These are phyloP conservation scores for Halesus radiatus DNA, from an alignment of 1,140 invertebrate species.

Conservation along the genomic window DNA sequence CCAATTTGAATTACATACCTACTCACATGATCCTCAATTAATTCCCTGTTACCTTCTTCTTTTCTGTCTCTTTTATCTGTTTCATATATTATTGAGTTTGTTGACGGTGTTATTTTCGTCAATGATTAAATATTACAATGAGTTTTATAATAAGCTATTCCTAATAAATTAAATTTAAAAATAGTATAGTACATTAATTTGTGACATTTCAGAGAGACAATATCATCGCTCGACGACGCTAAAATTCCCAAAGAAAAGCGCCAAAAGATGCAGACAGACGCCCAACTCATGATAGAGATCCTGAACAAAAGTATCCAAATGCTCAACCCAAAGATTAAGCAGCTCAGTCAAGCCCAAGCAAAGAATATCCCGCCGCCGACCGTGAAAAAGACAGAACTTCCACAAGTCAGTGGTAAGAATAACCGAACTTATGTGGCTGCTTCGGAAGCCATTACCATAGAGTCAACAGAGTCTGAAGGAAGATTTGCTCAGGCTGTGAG, in stretches of 20 bases:
- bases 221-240: constrained; percentile 75
- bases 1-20: no score
- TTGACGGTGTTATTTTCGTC: no score
- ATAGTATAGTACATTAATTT: constrained; percentile 4
- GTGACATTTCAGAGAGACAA: constrained; percentile 69
- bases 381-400: constrained; percentile 61
- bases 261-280: constrained; percentile 76
- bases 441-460: constrained; percentile 72
- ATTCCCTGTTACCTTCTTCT: no score
- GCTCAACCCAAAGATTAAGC: constrained; percentile 60
- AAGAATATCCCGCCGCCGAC: constrained; percentile 61
- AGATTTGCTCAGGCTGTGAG: constrained; percentile 75
- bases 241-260: constrained; percentile 77
- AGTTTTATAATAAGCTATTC: no score
- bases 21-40: no score
- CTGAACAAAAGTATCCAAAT: constrained; percentile 72
- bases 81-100: no score
- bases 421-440: constrained; percentile 72
- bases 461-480: constrained; percentile 64
- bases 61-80: no score
- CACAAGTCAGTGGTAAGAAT: constrained; percentile 64
- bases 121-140: no score
- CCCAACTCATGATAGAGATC: constrained; percentile 81
- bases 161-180: no score
- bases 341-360: constrained; percentile 60